These are phyloP conservation scores for Phyllotreta striolata DNA, from an alignment of 2,888 invertebrate species.

Conservation along the genomic window DNA sequence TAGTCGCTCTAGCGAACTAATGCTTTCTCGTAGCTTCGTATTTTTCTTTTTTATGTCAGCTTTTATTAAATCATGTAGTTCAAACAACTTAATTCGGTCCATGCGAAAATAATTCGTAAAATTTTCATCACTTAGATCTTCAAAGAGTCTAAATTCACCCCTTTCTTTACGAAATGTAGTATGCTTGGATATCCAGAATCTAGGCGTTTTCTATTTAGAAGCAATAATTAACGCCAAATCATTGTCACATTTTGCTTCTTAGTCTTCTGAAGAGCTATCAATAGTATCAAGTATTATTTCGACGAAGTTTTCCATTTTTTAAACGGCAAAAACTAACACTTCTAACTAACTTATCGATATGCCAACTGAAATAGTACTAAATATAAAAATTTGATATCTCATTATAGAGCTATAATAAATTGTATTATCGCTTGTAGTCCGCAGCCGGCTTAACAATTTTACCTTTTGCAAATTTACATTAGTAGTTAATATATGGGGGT, in stretches of 20 bases:
- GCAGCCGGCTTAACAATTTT: too few relatives aligned
- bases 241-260: conserved; percentile 21
- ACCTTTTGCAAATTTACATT: too few relatives aligned
- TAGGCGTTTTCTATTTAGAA: conserved; percentile 20
- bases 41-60: conserved; percentile 25
- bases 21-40: conserved; percentile 22
- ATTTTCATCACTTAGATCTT: conserved; percentile 26
- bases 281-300: conserved; percentile 10
- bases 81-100: conserved; percentile 16
- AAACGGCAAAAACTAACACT: conserved; percentile 18
- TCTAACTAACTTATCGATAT: conserved; percentile 14
- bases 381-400: conserved; percentile 18
- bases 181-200: conserved; percentile 25
- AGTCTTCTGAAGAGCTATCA: conserved; percentile 16
- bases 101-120: conserved; percentile 25
- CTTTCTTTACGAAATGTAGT: conserved; percentile 17
- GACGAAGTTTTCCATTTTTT: conserved; percentile 19
- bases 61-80: conserved; percentile 24
- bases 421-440: too few relatives aligned
- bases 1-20: conserved; percentile 13
- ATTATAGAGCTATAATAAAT: too few relatives aligned
- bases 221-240: conserved; percentile 18
- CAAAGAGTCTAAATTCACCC: conserved; percentile 17
- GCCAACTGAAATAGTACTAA: conserved; percentile 6
- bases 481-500: too few relatives aligned